Evolutionary conservation across 1,140 invertebrate genomes (phyloP), one percentile per base, ranked within the genome.

Genomic region (Lepeophtheirus salmonis): DNA sequence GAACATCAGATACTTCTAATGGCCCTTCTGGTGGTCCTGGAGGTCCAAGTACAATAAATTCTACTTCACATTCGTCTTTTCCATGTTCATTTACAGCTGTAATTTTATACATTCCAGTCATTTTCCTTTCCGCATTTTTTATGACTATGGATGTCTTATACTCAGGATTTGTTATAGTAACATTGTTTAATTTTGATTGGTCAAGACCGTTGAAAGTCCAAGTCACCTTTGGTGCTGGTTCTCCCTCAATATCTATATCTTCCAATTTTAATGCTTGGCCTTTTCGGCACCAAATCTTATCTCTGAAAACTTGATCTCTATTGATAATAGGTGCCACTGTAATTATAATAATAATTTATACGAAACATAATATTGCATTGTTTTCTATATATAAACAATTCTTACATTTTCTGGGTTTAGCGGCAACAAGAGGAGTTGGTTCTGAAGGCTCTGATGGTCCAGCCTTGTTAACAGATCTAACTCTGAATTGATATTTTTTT

Each of bases 11-110:
- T 2, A 94, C 86, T 70, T 92, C 87, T 0, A 97, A 70, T 1
- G 92, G 92, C 50, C 90, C 92, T 74, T 94, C 87, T 0, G 94
- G 94, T 66, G 85, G 84, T 48, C 83, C 82, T 56, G 95, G 95
- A 68, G 91, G 95, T 68, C 84, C 85, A 41, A 94, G 77, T 60
- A 98, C 84, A 65, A 83, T 83, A 21, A 99, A 85, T 72, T 97
- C 88, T 13, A 98, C 85, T 3, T 86, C 83, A 54, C 89, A 91
- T 70, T 94, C 86, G 70, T 97, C 92, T 41, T 84, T 78, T 12
- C 95, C 95, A 61, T 86, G 89, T 25, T 81, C 79, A 68, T 99
- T 99, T 63, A 86, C 83, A 13, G 92, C 90, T 65, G 79, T 83
- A 25, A 97, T 79, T 1, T 81, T 88, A 70, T 97, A 98, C 64